Evolutionary conservation across 2,113 vertebrate genomes (phyloP), one percentile per base, ranked within the genome.

Genomic region (Abramis brama): DNA sequence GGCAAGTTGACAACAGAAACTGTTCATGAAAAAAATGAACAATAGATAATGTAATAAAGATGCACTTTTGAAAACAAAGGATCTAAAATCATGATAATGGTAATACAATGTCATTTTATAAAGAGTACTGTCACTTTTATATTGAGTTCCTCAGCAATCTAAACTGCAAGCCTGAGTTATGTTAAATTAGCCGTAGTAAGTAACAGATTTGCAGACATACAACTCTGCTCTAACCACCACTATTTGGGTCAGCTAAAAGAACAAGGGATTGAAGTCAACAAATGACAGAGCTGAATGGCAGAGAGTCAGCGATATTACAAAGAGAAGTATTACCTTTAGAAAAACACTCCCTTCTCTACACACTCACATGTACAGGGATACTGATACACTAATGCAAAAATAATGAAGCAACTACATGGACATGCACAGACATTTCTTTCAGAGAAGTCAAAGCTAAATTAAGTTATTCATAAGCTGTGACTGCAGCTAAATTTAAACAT

Each of bases 201-300:
- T 47, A 30, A 55, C 13, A 55, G 25, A 33, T 78, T 78, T 33
- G 27, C 75, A 78, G 45, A 33, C 17, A 6, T 33, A 27, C 19
- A 47, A 52, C 43, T 19, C 21, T 33, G 64, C 27, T 23, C 4
- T 57, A 33, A 13, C 19, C 27, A 21, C 50, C 25, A 30, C 76
- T 59, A 52, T 68, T 82, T 55, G 36, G 30, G 80, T 68, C 60
- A 70, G 80, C 25, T 70, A 8, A 70, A 55, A 36, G 75, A 21
- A 66, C n/a, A 30, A 45, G 23, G 45, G 45, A 82, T 55, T 36
- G 36, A 50, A 70, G 80, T 2, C 9, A 47, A 47, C 59, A 79
- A 59, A 79, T 2, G 11, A 62, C 55, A 66, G 78, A 64, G 79
- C 17, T 30, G 78, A 62, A 39, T 19, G n/a, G 36, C 39, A 27